Conservation (phyloP, 2,113 vertebrate species). For the human (Homo sapiens) region GRCh38 chr17:68202001-68202500, state of each 20-base stretch:
- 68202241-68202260: too few species aligned
- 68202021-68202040: not conserved
- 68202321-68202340: not conserved
- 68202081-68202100: not conserved
- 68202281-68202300: not conserved
- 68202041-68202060: not conserved
- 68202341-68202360: not conserved
- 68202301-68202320: not conserved
- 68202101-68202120: not conserved
- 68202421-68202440: too few species aligned
- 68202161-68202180: not conserved
- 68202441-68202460: too few species aligned
- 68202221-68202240: too few species aligned
- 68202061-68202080: not conserved
- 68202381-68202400: too few species aligned
- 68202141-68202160: not conserved
- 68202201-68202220: too few species aligned
- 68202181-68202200: too few species aligned
- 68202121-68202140: not conserved
- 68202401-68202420: too few species aligned
- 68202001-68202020: not conserved
- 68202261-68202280: too few species aligned
- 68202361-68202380: not conserved
- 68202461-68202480: too few species aligned
- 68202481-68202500: too few species aligned